phyloP scores from a whole-genome alignment of 2,113 vertebrate species.

The Corythoichthys intestinalis region DNA sequence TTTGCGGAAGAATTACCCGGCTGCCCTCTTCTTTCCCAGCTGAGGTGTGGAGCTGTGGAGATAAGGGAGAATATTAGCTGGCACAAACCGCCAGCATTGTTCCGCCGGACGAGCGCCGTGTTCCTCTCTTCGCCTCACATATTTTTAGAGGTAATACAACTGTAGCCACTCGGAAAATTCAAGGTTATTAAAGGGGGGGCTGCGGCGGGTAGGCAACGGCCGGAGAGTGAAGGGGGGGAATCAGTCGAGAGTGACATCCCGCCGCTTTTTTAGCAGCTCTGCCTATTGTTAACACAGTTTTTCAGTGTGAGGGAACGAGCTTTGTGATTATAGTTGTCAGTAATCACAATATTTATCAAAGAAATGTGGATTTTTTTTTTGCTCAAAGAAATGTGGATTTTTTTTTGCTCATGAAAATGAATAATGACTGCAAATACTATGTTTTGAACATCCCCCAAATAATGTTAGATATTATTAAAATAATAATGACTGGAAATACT shows the following conservation, averaged over 20 bases:
- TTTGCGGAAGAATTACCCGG: constrained; percentile 19
- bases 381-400: too few species aligned
- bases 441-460: too few species aligned
- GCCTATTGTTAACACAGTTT: background rate
- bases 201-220: constrained; percentile 5
- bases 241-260: constrained; percentile 16
- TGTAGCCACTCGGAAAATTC: constrained; percentile 32
- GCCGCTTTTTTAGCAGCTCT: constrained; percentile 14
- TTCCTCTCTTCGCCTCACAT: constrained; percentile 31
- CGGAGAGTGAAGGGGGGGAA: background rate
- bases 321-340: background rate
- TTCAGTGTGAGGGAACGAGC: background rate
- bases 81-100: constrained; percentile 44
- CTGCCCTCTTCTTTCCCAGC: constrained; percentile 25
- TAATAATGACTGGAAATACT: too few species aligned
- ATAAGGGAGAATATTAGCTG: constrained; percentile 55
- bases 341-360: background rate
- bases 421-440: too few species aligned
- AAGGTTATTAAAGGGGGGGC: constrained; percentile 44
- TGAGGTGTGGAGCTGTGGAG: constrained; percentile 25
- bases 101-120: constrained; percentile 37
- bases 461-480: too few species aligned
- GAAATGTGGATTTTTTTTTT: background rate
- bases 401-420: too few species aligned
- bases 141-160: constrained; percentile 45